A percentile compares a stretch with the other conserved stretches of the same genome.
Evolutionary conservation across 2,113 vertebrate species (phyloP).

Genomic region (Megaceryle torquata): DNA sequence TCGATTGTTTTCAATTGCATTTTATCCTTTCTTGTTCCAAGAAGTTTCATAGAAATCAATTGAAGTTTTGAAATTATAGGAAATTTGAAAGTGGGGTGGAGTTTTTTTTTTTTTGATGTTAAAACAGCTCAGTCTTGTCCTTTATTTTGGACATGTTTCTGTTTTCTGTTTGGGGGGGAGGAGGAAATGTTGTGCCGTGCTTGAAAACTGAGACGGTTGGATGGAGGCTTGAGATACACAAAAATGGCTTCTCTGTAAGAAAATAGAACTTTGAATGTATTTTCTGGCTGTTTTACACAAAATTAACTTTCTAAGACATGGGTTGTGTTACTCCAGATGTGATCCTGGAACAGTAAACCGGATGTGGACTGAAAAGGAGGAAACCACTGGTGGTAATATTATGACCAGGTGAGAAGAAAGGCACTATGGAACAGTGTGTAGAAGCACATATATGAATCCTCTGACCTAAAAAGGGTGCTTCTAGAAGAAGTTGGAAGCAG

Average conservation of each 20-base stretch:
- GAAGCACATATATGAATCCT: neutral
- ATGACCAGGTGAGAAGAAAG: neutral
- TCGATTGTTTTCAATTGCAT: slow-evolving; percentile 13
- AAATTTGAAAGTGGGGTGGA: neutral
- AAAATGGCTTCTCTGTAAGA: neutral
- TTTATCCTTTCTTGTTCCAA: neutral
- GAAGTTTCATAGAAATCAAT: slow-evolving; percentile 10
- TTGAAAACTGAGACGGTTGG: neutral
- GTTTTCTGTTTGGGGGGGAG: neutral
- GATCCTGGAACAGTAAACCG: neutral
- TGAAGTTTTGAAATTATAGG: neutral
- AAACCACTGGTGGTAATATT: neutral
- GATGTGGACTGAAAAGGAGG: neutral
- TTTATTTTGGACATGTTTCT: neutral
- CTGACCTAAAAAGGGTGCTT: neutral
- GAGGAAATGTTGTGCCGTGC: neutral
- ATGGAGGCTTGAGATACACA: neutral
- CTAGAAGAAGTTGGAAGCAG: neutral
- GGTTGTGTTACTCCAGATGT: neutral
- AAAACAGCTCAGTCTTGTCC: neutral
- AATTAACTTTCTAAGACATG: neutral
- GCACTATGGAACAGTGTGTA: neutral
- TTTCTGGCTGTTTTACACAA: neutral
- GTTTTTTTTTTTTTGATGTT: neutral
- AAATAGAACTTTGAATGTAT: neutral